Evolutionary conservation across 30 jellyfish, hydroid and myxozoan genomes (phyloP).

Genomic region (Catostylus mosaicus): DNA sequence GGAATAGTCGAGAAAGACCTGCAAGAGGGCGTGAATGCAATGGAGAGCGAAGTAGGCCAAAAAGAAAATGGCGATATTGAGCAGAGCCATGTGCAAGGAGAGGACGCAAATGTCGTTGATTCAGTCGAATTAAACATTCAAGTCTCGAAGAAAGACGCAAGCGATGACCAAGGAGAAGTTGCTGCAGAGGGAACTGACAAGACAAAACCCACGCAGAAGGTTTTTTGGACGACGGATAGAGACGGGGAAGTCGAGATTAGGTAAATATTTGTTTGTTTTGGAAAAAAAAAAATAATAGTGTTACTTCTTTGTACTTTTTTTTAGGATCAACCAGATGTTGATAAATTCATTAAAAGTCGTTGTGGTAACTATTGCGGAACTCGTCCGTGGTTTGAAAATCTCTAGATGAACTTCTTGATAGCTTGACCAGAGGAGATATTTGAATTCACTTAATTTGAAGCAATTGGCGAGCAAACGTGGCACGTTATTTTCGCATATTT

Average conservation of each 20-base stretch:
- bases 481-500: too few species aligned
- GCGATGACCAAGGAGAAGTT: not conserved
- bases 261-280: too few species aligned
- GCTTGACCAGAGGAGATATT: too few species aligned
- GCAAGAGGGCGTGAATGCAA: conserved; percentile 4
- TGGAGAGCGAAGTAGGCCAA: not conserved
- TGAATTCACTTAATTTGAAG: too few species aligned
- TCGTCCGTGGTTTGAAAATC: too few species aligned
- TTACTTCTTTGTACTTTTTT: too few species aligned
- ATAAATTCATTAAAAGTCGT: too few species aligned
- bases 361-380: too few species aligned
- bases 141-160: not conserved
- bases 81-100: not conserved
- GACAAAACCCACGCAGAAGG: not conserved
- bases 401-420: too few species aligned
- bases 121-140: not conserved
- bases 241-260: conserved; percentile 24
- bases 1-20: conserved; percentile 17
- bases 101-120: not conserved
- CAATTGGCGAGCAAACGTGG: too few species aligned
- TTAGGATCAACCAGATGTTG: too few species aligned
- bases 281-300: too few species aligned
- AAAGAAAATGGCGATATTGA: conserved; percentile 2
- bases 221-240: not conserved
- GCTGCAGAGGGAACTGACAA: not conserved